Conservation (phyloP, 2,797 vertebrate species). For the Thunnus albacares region DNA sequence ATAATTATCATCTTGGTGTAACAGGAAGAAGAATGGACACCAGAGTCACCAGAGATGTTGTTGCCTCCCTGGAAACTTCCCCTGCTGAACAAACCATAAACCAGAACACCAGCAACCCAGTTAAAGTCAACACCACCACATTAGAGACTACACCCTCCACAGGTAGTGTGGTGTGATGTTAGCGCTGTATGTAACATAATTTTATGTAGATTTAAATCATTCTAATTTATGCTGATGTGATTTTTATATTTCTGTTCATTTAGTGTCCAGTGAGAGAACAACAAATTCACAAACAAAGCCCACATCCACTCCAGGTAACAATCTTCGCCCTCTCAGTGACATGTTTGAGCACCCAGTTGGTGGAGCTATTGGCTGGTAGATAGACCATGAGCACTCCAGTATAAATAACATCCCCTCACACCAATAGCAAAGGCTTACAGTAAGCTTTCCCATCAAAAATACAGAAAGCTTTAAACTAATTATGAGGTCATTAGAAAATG, state of each 20-base stretch:
- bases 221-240: not conserved
- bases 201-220: not conserved
- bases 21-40: constrained; percentile 30
- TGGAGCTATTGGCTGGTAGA: constrained; percentile 40
- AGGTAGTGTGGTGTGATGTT: constrained; percentile 41
- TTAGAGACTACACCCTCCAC: not conserved
- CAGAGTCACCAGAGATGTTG: constrained; percentile 34
- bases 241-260: constrained; percentile 19
- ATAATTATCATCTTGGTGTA: not conserved
- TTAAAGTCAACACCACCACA: not conserved
- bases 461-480: constrained; percentile 67
- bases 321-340: not conserved
- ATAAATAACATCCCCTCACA: constrained; percentile 25
- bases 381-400: not conserved
- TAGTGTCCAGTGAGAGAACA: constrained; percentile 43
- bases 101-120: not conserved
- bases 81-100: constrained; percentile 18
- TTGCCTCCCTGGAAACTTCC: not conserved
- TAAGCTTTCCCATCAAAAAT: constrained; percentile 52
- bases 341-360: constrained; percentile 34
- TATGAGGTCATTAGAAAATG: constrained; percentile 78
- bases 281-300: constrained; percentile 3
- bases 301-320: constrained; percentile 53
- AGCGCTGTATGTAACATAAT: not conserved
- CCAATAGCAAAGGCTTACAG: constrained; percentile 34